phyloP scores from a whole-genome alignment of 2,797 vertebrate genomes.

The Pseudomugil gertrudae region DNA sequence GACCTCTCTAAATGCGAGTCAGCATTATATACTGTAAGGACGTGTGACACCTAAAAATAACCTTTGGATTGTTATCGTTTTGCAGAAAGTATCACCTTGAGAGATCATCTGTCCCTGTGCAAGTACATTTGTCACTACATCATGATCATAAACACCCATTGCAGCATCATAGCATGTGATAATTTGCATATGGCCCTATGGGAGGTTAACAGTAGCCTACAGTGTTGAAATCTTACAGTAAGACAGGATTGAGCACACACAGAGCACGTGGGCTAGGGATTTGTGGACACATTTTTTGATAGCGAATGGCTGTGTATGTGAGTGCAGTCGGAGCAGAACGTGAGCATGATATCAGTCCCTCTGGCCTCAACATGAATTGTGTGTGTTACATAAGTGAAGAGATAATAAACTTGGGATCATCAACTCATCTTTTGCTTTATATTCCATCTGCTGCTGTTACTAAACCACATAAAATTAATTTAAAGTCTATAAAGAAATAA shows the following conservation, averaged over 20 bases:
- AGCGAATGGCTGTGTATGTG: constrained; percentile 25
- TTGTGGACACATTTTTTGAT: constrained; percentile 52
- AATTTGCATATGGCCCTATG: not conserved
- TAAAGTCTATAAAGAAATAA: constrained; percentile 43
- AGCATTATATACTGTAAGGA: constrained; percentile 7
- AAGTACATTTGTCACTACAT: constrained; percentile 8
- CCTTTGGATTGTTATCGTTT: constrained; percentile 5
- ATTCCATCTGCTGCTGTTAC: constrained; percentile 26
- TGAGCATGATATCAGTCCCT: constrained; percentile 58
- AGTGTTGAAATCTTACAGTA: not conserved
- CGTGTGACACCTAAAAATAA: constrained; percentile 26
- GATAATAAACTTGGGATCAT: constrained; percentile 47
- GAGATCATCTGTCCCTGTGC: not conserved
- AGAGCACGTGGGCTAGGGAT: constrained; percentile 54
- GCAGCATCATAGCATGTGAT: not conserved
- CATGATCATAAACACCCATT: not conserved
- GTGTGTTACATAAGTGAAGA: constrained; percentile 65
- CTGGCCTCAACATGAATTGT: constrained; percentile 67
- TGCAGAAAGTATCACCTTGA: not conserved
- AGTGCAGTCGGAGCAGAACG: constrained; percentile 45
- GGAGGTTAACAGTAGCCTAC: not conserved
- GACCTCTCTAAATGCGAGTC: constrained; percentile 26
- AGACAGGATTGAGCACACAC: constrained; percentile 7
- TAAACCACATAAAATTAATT: constrained; percentile 30
- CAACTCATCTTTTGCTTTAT: constrained; percentile 13